Evolutionary conservation across 2,797 vertebrate genomes (phyloP).

Genomic region (Spinus olivaceus): DNA sequence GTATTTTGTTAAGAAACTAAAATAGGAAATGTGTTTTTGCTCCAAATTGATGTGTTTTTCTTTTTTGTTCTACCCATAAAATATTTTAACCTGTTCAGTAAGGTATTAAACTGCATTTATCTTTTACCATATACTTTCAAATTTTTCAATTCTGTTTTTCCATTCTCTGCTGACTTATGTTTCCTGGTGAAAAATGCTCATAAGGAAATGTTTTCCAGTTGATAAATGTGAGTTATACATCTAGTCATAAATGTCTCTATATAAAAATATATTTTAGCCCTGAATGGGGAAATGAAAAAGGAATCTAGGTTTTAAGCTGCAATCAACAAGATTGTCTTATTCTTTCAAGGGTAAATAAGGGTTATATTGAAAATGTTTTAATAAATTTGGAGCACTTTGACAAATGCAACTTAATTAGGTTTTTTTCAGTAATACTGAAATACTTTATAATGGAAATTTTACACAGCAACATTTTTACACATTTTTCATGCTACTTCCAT

Average conservation of each 20-base stretch:
- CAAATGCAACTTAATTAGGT: neutral
- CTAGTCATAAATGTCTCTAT: neutral
- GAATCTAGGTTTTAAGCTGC: neutral
- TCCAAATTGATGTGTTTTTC: neutral
- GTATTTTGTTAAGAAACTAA: neutral
- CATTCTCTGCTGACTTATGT: neutral
- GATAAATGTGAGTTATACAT: neutral
- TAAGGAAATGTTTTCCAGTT: neutral
- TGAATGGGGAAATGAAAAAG: neutral
- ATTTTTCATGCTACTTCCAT: neutral
- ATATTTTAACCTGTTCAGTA: neutral
- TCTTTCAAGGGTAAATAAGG: neutral
- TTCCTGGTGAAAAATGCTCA: neutral
- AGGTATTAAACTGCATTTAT: neutral
- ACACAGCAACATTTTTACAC: neutral
- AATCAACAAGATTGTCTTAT: neutral
- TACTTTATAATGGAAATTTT: neutral
- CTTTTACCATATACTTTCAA: neutral
- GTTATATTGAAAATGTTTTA: neutral
- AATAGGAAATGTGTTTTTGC: neutral
- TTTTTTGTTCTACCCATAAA: neutral
- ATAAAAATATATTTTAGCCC: neutral
- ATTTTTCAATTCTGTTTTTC: neutral
- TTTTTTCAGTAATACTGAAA: neutral
- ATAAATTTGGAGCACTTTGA: neutral